Conservation (phyloP, 2,888 invertebrate genomes). For the Agapostemon virescens region DNA sequence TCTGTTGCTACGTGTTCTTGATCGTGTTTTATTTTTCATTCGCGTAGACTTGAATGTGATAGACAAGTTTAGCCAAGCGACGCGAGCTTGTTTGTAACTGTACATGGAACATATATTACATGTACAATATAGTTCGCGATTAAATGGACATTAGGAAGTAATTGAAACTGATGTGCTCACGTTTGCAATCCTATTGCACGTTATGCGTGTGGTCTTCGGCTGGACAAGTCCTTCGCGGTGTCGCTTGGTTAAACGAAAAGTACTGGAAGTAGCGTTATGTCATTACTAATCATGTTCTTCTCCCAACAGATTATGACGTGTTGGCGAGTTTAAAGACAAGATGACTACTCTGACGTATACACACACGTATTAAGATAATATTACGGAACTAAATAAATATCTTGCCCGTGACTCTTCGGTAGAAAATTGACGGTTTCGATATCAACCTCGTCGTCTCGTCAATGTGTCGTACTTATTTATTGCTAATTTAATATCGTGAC, state of each 20-base stretch:
- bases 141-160: not conserved
- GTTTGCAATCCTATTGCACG: not conserved
- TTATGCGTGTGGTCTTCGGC: not conserved
- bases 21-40: constrained; percentile 20
- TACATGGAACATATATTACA: too few relatives aligned
- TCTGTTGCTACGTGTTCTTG: constrained; percentile 22
- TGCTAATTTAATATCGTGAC: constrained; percentile 39
- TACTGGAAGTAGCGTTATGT: constrained; percentile 20
- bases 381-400: constrained; percentile 41
- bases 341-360: constrained; percentile 68
- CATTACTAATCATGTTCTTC: constrained; percentile 70
- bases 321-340: constrained; percentile 73
- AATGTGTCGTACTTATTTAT: constrained; percentile 54
- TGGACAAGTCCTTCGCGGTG: not conserved
- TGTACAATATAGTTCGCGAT: not conserved
- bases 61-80: constrained; percentile 55
- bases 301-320: constrained; percentile 78
- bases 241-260: constrained; percentile 55
- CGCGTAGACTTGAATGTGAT: constrained; percentile 11
- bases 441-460: constrained; percentile 16
- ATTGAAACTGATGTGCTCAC: not conserved
- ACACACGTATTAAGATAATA: constrained; percentile 67
- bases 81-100: not conserved
- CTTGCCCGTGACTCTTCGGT: constrained; percentile 25
- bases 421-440: constrained; percentile 31